Evolutionary conservation across 2,888 invertebrate genomes (phyloP).

Genomic region (Hedychridium roseum): DNA sequence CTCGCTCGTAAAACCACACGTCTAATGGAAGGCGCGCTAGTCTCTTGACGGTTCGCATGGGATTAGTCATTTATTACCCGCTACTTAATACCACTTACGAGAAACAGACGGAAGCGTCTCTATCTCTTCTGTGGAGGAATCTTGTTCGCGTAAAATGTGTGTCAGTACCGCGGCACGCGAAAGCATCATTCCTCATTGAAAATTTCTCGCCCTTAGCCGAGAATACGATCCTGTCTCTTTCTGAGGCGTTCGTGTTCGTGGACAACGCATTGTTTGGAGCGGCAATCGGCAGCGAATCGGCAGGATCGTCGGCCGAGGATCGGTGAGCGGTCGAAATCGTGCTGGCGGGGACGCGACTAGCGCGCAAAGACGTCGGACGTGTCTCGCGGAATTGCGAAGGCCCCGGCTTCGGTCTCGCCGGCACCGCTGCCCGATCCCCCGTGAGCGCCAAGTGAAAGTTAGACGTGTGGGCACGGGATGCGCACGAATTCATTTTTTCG

Average conservation of each 20-base stretch:
- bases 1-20: constrained; percentile 16
- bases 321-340: not conserved
- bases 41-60: constrained; percentile 19
- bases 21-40: constrained; percentile 26
- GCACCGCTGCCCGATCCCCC: constrained; percentile 55
- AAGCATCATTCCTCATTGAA: no score
- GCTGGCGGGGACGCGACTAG: not conserved
- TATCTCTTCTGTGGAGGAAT: constrained; percentile 24
- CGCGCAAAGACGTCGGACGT: constrained; percentile 33
- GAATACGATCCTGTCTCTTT: no score
- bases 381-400: constrained; percentile 41
- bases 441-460: constrained; percentile 62
- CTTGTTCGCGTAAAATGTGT: constrained; percentile 21
- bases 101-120: constrained; percentile 7
- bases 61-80: constrained; percentile 22
- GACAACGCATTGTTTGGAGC: no score
- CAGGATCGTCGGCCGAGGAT: not conserved
- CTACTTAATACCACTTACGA: constrained; percentile 5
- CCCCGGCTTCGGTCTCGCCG: constrained; percentile 5
- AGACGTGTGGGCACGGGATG: constrained; percentile 65
- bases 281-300: no score
- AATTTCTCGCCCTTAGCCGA: no score
- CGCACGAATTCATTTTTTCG: constrained; percentile 65
- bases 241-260: no score
- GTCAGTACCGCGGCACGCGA: no score